These are phyloP conservation scores for Gobio gobio DNA, from an alignment of 2,113 vertebrate species.

Conservation along the genomic window DNA sequence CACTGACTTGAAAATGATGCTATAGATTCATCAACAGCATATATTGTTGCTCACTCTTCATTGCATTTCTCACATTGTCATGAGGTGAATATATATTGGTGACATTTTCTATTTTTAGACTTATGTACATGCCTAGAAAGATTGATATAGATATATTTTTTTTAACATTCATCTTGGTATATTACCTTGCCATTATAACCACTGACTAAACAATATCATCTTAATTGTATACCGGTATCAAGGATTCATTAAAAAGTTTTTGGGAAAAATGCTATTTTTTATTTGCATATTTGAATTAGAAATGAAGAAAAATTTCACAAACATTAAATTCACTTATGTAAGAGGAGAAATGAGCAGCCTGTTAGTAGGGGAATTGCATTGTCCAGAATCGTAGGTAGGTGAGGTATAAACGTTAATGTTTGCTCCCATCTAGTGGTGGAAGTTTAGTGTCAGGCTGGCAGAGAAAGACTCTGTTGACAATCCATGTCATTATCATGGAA, in stretches of 20 bases:
- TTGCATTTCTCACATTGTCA: background rate
- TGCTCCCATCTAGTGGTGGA: constrained; percentile 13
- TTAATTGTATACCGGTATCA: background rate
- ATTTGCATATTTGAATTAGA: background rate
- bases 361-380: background rate
- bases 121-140: background rate
- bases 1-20: background rate
- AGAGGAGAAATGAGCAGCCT: background rate
- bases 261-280: no score
- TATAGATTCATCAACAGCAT: no score
- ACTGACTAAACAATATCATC: background rate
- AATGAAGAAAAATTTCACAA: background rate
- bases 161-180: background rate
- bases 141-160: no score
- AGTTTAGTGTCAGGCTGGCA: background rate
- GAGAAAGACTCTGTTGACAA: background rate
- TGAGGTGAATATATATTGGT: background rate
- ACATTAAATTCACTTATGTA: background rate
- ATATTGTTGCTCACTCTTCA: no score
- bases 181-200: background rate
- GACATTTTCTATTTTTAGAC: background rate
- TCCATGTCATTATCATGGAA: background rate
- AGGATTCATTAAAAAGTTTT: background rate
- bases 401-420: background rate
- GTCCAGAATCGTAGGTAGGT: no score